Percentiles rank a stretch among this genome's conserved stretches.
Conservation (phyloP, 2,888 invertebrate species). For the Drosophila kambysellisi region DNA sequence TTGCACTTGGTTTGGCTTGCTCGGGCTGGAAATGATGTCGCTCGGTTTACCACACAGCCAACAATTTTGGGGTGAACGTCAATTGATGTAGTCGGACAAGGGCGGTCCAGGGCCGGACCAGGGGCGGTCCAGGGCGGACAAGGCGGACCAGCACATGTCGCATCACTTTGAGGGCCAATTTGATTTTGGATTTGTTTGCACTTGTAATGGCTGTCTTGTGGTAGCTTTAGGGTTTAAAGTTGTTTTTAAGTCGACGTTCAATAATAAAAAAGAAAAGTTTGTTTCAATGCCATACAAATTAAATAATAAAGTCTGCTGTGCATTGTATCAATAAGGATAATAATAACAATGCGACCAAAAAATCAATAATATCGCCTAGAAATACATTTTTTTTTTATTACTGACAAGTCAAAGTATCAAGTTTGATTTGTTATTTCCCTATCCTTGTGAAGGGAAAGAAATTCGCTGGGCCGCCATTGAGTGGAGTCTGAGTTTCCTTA, state of each 20-base stretch:
- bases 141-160: constrained; percentile 4
- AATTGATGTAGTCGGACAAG: constrained; percentile 22
- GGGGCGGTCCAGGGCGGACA: neutral
- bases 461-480: neutral
- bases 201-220: constrained; percentile 28
- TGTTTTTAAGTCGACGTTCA: constrained; percentile 7
- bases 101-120: neutral
- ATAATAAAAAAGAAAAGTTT: neutral
- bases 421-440: neutral
- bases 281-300: neutral
- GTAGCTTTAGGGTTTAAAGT: constrained; percentile 7
- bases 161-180: constrained; percentile 61
- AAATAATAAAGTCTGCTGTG: too few relatives aligned
- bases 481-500: neutral
- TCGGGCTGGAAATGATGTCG: constrained; percentile 54
- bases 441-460: neutral
- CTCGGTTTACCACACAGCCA: constrained; percentile 53
- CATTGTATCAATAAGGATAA: neutral
- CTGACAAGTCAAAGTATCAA: neutral
- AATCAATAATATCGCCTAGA: neutral
- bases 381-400: neutral
- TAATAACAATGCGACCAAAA: neutral
- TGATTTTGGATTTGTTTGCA: constrained; percentile 40
- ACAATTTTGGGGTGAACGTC: constrained; percentile 46
- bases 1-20: constrained; percentile 68